Evolutionary conservation across 2,797 vertebrate genomes (phyloP), one percentile per base, ranked within the genome.

Genomic region (Betta splendens): DNA sequence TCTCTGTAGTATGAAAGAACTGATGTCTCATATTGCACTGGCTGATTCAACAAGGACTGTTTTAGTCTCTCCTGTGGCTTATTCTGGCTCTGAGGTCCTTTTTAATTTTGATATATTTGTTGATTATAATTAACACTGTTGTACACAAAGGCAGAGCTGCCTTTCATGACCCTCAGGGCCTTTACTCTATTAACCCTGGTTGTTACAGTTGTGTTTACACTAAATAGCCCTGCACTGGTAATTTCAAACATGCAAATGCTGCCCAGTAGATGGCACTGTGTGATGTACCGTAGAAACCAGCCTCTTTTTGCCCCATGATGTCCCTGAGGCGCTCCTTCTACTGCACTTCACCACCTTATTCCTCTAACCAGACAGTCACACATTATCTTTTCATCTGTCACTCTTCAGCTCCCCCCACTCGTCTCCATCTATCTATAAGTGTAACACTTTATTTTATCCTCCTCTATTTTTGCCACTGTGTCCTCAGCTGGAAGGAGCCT

Each of bases 191-290:
- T 40, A 47, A 40, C 21, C 40, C 39, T 28, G 9, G 12, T 35
- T 35, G 11, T 3, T 17, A 1, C 1, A 36, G 35, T 31, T 0
- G 13, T 33, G 11, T 18, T 26, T 25, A 38, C 9, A 29, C 1
- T 12, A 23, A 35, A 26, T n/a, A 26, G 32, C 22, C 6, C 7
- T 26, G 31, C 26, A 3, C 23, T 11, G 50, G 15, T 7, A 49
- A n/a, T 12, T 7, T 13, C 12, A 5, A 16, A 52, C 16, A 3
- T 22, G 9, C 28, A 40, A 5, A 3, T 13, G 3, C 2, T 5
- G 10, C 23, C 62, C 85, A 81, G 45, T 64, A 89, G 83, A 72
- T 72, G 88, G 78, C 72, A 77, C 67, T 81, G 65, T 75, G 63
- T 54, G 47, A 78, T 73, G 32, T 49, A 12, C 35, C 22, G 18